A percentile compares a stretch with the other conserved stretches of the same genome.
Conservation (phyloP, 2,888 invertebrate species). For the Synanthedon vespiformis region DNA sequence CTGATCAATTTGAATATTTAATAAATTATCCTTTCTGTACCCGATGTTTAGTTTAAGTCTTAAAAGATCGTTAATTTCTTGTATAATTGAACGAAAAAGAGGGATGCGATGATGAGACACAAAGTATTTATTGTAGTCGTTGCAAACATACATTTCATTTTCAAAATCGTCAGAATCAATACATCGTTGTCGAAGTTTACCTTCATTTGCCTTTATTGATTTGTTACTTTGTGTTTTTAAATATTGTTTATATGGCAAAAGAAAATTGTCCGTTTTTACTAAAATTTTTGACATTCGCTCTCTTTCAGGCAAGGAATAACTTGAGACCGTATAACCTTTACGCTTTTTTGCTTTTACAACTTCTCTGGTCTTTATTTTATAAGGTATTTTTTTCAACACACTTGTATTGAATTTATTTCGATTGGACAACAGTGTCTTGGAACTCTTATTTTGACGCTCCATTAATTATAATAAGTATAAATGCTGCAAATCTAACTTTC, state of each 20-base stretch:
- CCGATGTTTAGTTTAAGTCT: constrained; percentile 39
- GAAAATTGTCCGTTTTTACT: constrained; percentile 26
- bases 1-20: constrained; percentile 67
- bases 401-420: constrained; percentile 12
- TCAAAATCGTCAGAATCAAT: constrained; percentile 24
- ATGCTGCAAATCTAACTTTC: not conserved
- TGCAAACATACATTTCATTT: constrained; percentile 33
- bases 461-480: not conserved
- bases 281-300: constrained; percentile 19
- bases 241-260: constrained; percentile 35
- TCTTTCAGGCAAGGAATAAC: constrained; percentile 19
- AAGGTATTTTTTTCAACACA: not conserved
- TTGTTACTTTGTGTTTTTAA: constrained; percentile 25
- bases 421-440: not conserved
- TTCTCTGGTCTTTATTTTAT: not conserved
- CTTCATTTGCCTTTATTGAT: constrained; percentile 5
- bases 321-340: constrained; percentile 13
- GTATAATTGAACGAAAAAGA: constrained; percentile 33
- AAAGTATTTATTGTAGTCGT: constrained; percentile 27
- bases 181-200: constrained; percentile 24
- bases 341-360: constrained; percentile 8
- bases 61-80: constrained; percentile 22
- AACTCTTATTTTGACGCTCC: not conserved
- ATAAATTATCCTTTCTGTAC: constrained; percentile 51
- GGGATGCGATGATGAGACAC: constrained; percentile 19